Conservation (phyloP, 2,113 vertebrate genomes). For the Pangasianodon hypophthalmus region DNA sequence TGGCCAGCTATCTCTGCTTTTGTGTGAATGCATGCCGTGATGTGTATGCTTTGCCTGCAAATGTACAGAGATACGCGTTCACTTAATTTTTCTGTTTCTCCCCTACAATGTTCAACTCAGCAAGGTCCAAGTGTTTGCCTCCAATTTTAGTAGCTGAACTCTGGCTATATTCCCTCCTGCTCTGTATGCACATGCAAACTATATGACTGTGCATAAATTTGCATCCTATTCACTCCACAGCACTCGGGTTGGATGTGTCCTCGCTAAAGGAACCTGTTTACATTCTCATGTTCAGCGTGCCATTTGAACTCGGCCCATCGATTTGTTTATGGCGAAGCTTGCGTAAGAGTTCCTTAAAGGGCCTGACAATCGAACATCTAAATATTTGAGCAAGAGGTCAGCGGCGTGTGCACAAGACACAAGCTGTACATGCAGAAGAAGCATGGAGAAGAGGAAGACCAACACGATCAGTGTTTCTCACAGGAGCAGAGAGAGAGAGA, state of each 20-base stretch:
- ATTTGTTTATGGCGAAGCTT: slow-evolving; percentile 65
- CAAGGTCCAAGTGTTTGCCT: slow-evolving; percentile 55
- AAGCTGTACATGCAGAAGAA: slow-evolving; percentile 58
- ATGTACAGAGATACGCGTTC: not conserved
- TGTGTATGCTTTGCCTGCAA: not conserved
- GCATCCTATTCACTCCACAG: slow-evolving; percentile 57
- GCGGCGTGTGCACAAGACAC: slow-evolving; percentile 52
- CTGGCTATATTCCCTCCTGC: slow-evolving; percentile 67
- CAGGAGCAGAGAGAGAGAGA: slow-evolving; percentile 43
- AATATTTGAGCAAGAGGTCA: slow-evolving; percentile 78
- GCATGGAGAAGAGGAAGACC: slow-evolving; percentile 6
- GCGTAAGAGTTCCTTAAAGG: slow-evolving; percentile 69
- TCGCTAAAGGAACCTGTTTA: slow-evolving; percentile 71
- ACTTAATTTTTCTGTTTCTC: not conserved
- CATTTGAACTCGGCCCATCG: slow-evolving; percentile 73
- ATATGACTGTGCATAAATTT: slow-evolving; percentile 73
- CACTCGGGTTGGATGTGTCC: slow-evolving; percentile 24
- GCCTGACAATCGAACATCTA: slow-evolving; percentile 72
- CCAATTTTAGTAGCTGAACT: slow-evolving; percentile 62
- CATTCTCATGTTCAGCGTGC: slow-evolving; percentile 68
- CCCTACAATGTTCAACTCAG: slow-evolving; percentile 10
- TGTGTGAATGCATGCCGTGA: not conserved
- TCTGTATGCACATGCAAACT: slow-evolving; percentile 73
- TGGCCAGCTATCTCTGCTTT: not conserved
- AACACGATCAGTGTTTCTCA: slow-evolving; percentile 38